Evolutionary conservation across 2,113 vertebrate genomes (phyloP), one percentile per base, ranked within the genome.

Genomic region (Calypte anna): DNA sequence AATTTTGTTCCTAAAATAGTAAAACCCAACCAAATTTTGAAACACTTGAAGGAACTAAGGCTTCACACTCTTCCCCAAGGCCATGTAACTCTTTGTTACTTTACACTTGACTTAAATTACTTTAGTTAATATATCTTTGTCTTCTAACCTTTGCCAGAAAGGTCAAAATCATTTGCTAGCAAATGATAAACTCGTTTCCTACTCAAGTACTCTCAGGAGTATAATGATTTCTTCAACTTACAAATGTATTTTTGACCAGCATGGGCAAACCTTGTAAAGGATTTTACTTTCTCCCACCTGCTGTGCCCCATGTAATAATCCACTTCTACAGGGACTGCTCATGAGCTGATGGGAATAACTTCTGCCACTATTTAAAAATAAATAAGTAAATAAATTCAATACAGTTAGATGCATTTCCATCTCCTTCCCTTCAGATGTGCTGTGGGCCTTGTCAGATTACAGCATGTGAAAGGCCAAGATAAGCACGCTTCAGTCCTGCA

Each of bases 111-210:
- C 62, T 93, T 92, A 89, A 91, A 93, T 95, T 79, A 91, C 77
- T 61, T 14, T 27, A 58, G 62, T 92, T 96, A 95, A 97, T 94
- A 43, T 78, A 91, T 91, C 70, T 94, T 92, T 94, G 86, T 94
- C 81, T 74, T 91, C 94, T 94, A 92, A 95, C 94, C 95, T 97
- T 96, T 97, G 67, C 84, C 63, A 92, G 94, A 97, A 95, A 91
- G 93, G 94, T 96, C 83, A 91, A 92, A 96, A 94, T 93, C 50
- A 96, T 93, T 97, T 95, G 66, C 89, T 79, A 85, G 69, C 67
- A 89, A 92, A 94, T 91, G 54, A 96, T 93, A 94, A 95, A 91
- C 70, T 92, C 20, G 3, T 91, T 96, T 93, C 51, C 66, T 85
- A 66, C 31, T 15, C 70, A 82, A 92, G 88, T 59, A 53, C 90